These are phyloP conservation scores for Poecilobothrus nobilitatus DNA, from an alignment of 2,888 invertebrate genomes.

Conservation along the genomic window DNA sequence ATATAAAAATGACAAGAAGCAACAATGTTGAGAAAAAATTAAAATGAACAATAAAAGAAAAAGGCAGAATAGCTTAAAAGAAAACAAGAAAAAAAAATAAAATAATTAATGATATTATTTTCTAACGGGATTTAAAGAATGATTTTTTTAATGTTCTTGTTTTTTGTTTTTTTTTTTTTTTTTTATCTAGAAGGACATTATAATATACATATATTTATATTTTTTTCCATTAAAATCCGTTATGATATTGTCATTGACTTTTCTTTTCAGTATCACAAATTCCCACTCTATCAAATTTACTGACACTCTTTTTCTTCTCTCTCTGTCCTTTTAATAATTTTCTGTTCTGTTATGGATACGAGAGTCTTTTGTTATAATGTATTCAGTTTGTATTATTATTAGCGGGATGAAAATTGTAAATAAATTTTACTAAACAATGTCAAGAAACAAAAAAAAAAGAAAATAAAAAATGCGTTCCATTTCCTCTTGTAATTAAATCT, in stretches of 20 bases:
- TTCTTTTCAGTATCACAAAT: no score
- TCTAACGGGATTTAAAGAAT: background rate
- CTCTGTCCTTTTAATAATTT: no score
- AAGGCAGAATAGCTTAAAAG: background rate
- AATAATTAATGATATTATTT: background rate
- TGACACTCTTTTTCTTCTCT: no score
- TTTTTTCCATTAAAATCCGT: background rate
- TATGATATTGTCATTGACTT: background rate
- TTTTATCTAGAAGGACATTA: background rate
- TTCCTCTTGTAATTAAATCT: constrained; percentile 1
- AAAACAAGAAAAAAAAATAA: background rate
- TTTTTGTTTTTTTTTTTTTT: background rate
- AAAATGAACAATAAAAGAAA: background rate
- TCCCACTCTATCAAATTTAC: no score
- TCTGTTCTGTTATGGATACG: no score
- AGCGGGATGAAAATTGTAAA: background rate
- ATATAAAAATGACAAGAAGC: background rate
- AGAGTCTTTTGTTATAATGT: no score
- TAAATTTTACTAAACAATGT: background rate
- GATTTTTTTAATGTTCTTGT: no score
- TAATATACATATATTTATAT: background rate
- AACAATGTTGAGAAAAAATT: background rate
- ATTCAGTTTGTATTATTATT: no score
- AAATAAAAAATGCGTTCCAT: constrained; percentile 2
- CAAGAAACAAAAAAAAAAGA: background rate